Percentiles rank a stretch among this genome's conserved stretches.
Evolutionary conservation across 2,888 invertebrate genomes (phyloP).

Genomic region (Leptura quadrifasciata): DNA sequence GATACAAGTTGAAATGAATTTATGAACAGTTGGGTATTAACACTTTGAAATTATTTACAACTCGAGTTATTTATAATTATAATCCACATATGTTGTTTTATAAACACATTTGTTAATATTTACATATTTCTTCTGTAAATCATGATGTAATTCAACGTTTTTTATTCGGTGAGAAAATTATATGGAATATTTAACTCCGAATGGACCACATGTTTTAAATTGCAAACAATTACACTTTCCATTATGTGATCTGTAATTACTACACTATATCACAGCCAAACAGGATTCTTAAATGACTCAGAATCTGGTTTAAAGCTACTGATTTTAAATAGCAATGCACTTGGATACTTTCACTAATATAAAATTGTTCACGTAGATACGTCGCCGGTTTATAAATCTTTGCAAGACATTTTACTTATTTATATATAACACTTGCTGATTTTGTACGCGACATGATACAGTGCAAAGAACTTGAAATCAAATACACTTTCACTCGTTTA

Average conservation of each 20-base stretch:
- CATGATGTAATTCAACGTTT: slow-evolving; percentile 13
- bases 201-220: slow-evolving; percentile 22
- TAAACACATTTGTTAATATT: slow-evolving; percentile 22
- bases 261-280: background rate
- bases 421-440: background rate
- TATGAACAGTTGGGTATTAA: background rate
- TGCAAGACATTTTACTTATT: background rate
- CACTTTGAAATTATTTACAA: slow-evolving; percentile 1
- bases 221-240: slow-evolving; percentile 17
- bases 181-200: background rate
- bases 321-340: background rate
- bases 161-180: slow-evolving; percentile 21
- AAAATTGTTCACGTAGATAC: background rate
- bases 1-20: background rate
- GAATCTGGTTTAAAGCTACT: slow-evolving; percentile 11
- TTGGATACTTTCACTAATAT: slow-evolving; percentile 13
- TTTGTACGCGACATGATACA: background rate
- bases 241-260: background rate
- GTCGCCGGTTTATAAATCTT: background rate
- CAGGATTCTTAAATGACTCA: slow-evolving; percentile 11
- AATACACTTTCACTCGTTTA: background rate
- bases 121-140: slow-evolving; percentile 8
- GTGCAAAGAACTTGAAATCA: background rate
- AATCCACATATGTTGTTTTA: slow-evolving; percentile 1
- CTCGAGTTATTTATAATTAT: background rate